Conservation (phyloP, 2,888 invertebrate species). For the Spicauda simplicius region DNA sequence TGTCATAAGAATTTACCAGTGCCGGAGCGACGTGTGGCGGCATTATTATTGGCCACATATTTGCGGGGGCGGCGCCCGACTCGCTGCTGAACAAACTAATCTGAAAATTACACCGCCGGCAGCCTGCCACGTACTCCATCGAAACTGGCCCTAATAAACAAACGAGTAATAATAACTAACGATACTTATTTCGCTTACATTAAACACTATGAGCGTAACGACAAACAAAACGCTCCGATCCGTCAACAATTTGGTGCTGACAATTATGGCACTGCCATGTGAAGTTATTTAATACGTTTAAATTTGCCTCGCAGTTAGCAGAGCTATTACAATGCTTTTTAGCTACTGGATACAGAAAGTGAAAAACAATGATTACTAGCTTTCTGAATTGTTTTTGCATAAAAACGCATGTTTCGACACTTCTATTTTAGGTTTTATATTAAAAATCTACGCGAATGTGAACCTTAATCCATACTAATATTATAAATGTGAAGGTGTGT, state of each 20-base stretch:
- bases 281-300: not conserved
- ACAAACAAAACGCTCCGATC: conserved; percentile 21
- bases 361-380: too few species aligned
- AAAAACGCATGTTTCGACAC: too few species aligned
- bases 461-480: too few species aligned
- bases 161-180: conserved; percentile 42
- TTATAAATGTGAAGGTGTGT: too few species aligned
- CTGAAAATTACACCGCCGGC: conserved; percentile 74
- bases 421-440: too few species aligned
- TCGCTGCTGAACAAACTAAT: conserved; percentile 81
- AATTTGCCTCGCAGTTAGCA: not conserved
- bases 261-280: not conserved
- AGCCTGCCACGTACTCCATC: conserved; percentile 42
- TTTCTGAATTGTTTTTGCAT: too few species aligned
- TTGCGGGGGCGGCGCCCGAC: conserved; percentile 65
- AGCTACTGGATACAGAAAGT: not conserved
- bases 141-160: conserved; percentile 63
- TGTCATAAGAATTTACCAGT: conserved; percentile 1
- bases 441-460: too few species aligned
- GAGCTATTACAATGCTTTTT: not conserved
- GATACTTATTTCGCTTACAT: conserved; percentile 15
- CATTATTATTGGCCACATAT: conserved; percentile 74
- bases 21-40: conserved; percentile 7
- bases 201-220: conserved; percentile 21
- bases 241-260: conserved; percentile 18